Base-by-base conservation (phyloP, 2,888 invertebrate genomes). In the Pollenia angustigena region DNA sequence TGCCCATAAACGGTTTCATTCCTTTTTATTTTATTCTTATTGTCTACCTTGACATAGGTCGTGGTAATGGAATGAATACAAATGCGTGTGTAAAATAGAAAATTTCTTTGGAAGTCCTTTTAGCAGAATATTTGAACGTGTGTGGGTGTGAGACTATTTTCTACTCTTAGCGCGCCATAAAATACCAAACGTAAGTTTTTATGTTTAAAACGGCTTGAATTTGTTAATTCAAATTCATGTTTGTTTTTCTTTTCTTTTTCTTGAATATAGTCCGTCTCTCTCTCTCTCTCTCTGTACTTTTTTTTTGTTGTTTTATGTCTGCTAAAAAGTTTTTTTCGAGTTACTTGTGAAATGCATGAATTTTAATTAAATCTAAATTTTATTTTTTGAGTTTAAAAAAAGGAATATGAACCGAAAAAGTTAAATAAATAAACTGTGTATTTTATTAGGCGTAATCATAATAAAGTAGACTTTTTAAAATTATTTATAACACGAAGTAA, bases 21-120 rank as follows among this genome's bases (percentile, higher is more conserved):
- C 44, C 16, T 52, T 16, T 80, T 54, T 10, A 2, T 40, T 44
- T 54, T 52, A 0, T 23, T 44, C 42, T 52, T 23, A 32, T 72
- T 87, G 58, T 85, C 79, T 86, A 83, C 86, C 86, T 86, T 83
- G 86, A 86, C 86, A 66, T 86, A 83, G 83, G 86, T 86, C 86
- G 71, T 66, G 83, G 50, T 82, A 82, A 72, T 75, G 69, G 75
- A 86, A 86, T 75, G 79, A 75, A 75, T 82, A 86, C 64, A 82
- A 82, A 82, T 86, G 79, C 71, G 42, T 69, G 76, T 76, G 42
- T 75, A 82, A 80, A 85, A 82, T 81, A 68, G 60, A 68, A 71
- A 71, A 71, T 60, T 64, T 54, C 48, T 75, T 69, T 54, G 42
- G 9, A 7, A 16, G 32, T 32, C 4, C 32, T 32, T 32, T 32